A percentile compares a stretch with the other conserved stretches of the same genome.
Evolutionary conservation across 1,140 invertebrate genomes (phyloP).

Genomic region (Brachionus asplanchnoidis): DNA sequence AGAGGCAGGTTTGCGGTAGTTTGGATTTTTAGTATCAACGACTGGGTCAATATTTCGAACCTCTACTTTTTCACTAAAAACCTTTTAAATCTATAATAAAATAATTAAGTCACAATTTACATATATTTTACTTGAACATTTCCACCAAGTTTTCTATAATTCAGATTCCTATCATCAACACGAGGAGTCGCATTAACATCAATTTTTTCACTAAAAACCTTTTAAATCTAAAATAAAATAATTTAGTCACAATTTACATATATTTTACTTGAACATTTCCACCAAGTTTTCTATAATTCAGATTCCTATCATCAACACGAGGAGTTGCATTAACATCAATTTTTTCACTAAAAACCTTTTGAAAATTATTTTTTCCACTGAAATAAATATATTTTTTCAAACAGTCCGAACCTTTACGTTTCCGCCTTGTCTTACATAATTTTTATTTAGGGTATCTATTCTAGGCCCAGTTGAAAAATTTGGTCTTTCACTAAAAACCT

Average conservation of each 20-base stretch:
- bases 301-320: background rate
- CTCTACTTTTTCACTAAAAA: conserved; percentile 32
- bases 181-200: background rate
- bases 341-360: conserved; percentile 38
- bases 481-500: conserved; percentile 18
- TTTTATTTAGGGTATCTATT: background rate
- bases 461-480: background rate
- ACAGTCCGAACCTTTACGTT: background rate
- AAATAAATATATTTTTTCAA: background rate
- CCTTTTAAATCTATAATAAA: background rate
- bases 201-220: conserved; percentile 38
- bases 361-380: background rate
- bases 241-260: background rate
- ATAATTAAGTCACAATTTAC: background rate
- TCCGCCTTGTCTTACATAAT: conserved; percentile 8
- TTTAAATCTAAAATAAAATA: background rate
- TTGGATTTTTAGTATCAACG: conserved; percentile 5
- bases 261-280: conserved; percentile 35
- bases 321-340: background rate
- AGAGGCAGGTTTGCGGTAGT: background rate
- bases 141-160: conserved; percentile 10
- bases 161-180: conserved; percentile 14
- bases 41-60: background rate
- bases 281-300: conserved; percentile 7
- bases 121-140: conserved; percentile 24